phyloP scores from a whole-genome alignment of 37 sponge, comb jelly and placozoan species.

The Cladorhizidae sp. region DNA sequence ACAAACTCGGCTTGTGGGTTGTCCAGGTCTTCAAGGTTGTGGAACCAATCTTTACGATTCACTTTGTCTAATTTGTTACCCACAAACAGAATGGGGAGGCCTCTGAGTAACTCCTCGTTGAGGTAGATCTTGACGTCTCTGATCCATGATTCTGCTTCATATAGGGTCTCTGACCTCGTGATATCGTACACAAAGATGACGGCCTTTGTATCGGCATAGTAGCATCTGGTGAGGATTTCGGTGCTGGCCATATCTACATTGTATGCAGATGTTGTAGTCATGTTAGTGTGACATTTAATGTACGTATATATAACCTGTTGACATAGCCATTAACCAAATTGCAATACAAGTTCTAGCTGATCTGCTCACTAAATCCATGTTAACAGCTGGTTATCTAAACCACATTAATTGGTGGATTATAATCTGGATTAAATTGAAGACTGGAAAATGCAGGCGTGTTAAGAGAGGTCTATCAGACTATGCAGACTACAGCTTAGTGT shows the following conservation, averaged over 20 bases:
- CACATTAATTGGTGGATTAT: too few relatives aligned
- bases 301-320: too few relatives aligned
- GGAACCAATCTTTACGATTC: neutral
- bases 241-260: neutral
- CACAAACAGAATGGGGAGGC: slow-evolving; percentile 16
- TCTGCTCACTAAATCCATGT: too few relatives aligned
- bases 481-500: too few relatives aligned
- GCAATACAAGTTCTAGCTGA: too few relatives aligned
- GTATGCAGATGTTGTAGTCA: too few relatives aligned
- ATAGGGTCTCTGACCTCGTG: neutral
- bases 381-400: too few relatives aligned
- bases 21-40: neutral
- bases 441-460: too few relatives aligned
- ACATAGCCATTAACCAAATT: too few relatives aligned
- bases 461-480: too few relatives aligned
- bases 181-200: slow-evolving; percentile 21
- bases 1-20: neutral
- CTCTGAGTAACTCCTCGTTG: neutral
- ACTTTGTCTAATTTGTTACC: slow-evolving; percentile 14
- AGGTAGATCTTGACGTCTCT: slow-evolving; percentile 13
- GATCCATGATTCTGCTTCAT: slow-evolving; percentile 10
- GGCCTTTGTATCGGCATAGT: slow-evolving; percentile 11
- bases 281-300: too few relatives aligned
- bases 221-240: slow-evolving; percentile 4
- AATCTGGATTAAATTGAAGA: too few relatives aligned